These are phyloP conservation scores for Acanthornis magna DNA, from an alignment of 2,797 vertebrate species.

Conservation along the genomic window DNA sequence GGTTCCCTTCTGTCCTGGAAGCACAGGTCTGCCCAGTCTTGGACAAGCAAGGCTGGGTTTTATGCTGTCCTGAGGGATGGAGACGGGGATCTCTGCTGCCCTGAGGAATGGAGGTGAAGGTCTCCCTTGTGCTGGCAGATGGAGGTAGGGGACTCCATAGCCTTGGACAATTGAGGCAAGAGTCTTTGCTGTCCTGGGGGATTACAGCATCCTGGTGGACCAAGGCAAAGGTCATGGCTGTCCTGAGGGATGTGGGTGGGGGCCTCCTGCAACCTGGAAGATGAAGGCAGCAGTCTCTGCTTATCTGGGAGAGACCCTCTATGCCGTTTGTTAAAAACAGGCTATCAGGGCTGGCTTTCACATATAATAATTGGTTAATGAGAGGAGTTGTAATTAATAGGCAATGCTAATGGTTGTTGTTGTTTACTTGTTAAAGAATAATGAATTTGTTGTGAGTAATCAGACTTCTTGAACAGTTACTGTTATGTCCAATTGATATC, in stretches of 20 bases:
- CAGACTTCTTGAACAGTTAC: too few relatives aligned
- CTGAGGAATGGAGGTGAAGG: background rate
- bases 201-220: background rate
- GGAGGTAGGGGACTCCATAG: background rate
- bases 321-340: too few relatives aligned
- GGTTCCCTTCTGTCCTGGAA: background rate
- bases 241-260: background rate
- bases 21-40: background rate
- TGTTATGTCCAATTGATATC: too few relatives aligned
- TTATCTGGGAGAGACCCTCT: background rate
- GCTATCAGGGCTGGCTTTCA: too few relatives aligned
- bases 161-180: background rate
- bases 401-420: too few relatives aligned
- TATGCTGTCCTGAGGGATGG: background rate
- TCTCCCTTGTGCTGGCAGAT: background rate
- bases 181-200: background rate
- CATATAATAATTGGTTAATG: too few relatives aligned
- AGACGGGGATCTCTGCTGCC: background rate
- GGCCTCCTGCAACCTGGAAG: background rate
- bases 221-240: background rate
- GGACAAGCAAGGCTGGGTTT: background rate
- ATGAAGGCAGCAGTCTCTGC: background rate
- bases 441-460: too few relatives aligned
- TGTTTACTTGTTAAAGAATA: too few relatives aligned
- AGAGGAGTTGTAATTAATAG: too few relatives aligned